Evolutionary conservation across 2,888 invertebrate species (phyloP), one percentile per base, ranked within the genome.

Genomic region (Lepidochrysops patricia): DNA sequence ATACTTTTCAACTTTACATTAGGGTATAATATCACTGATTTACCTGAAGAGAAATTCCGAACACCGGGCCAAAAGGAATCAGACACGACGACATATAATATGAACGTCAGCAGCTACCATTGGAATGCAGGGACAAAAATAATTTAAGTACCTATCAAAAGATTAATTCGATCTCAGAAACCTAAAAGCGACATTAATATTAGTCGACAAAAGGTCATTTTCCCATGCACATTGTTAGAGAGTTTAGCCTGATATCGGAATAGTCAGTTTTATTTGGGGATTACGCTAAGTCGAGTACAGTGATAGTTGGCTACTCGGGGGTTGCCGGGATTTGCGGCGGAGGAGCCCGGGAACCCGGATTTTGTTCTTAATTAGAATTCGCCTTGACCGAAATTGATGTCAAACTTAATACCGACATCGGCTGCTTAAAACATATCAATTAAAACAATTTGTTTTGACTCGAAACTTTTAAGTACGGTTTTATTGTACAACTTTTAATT

Each of bases 311-410:
- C 43, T 48, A 29, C 54, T 60, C 48, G 62, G 63, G 57, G 60
- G 49, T 50, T 35, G 58, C 58, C 19, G 32, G 61, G 64, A 64
- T 66, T 66, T 66, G 64, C 37, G 65, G 63, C 57, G 56, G 60
- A 37, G 58, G 60, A 56, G 43, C 43, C 60, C 57, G 60, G 61
- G 64, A 61, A 57, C 62, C 61, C 57, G 56, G 61, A 57, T 63
- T 63, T 63, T 60, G 60, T 60, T 64, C 52, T 61, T 66, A 66
- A 64, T 64, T 66, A 58, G 60, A 58, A 63, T 62, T 62, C 29
- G 48, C 57, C 48, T 60, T 60, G 15, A 34, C 54, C 54, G 15
- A 56, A 32, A 56, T 61, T 26, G 54, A 34, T 26, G 34, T 60
- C 25, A 48, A 48, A 56, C 29, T 32, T 54, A 52, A 52, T 52